Evolutionary conservation across 2,113 vertebrate genomes (phyloP), one percentile per base, ranked within the genome.

Genomic region (Myiopsitta monachus): DNA sequence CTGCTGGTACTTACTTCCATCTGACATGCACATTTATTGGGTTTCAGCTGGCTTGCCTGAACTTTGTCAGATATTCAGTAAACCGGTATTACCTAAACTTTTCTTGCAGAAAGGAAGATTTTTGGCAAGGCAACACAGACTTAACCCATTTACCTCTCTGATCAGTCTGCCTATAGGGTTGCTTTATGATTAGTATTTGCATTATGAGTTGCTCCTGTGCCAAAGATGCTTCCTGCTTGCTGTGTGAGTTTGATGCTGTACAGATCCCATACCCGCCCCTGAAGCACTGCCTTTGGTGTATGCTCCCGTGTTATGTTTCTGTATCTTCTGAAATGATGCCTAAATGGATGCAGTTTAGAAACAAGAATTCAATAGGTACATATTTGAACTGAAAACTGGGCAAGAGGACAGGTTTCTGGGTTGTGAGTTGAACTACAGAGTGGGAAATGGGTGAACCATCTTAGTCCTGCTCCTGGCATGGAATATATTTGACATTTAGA

Each of bases 331-430:
- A 74, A 67, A 27, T 0, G 2, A 33, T 47, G 33, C 38, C 78
- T 15, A 28, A 74, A 78, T 46, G 11, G 31, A 72, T 2, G 12
- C 3, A 36, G 22, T 49, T 87, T 31, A 38, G 62, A 94, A 80
- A 43, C 2, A 49, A 28, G 23, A 36, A 33, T 5, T 9, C 23
- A 64, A 31, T 0, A 1, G 3, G 12, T 17, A 31, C 18, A 6
- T 38, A 27, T 38, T 62, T 54, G 33, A 74, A 69, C 33, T 22
- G 52, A 66, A 92, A 90, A 69, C 3, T 23, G 10, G 46, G 9
- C 7, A 1, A 21, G 64, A 15, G 6, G 14, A 5, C 5, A 6
- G 0, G 44, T 75, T 93, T 70, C 17, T 14, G 63, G 38, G 30
- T 18, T 54, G 14, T 3, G 3, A 49, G 13, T 43, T 72, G 14